Evolutionary conservation across 2,113 vertebrate genomes (phyloP).

Genomic region (Addax nasomaculatus): DNA sequence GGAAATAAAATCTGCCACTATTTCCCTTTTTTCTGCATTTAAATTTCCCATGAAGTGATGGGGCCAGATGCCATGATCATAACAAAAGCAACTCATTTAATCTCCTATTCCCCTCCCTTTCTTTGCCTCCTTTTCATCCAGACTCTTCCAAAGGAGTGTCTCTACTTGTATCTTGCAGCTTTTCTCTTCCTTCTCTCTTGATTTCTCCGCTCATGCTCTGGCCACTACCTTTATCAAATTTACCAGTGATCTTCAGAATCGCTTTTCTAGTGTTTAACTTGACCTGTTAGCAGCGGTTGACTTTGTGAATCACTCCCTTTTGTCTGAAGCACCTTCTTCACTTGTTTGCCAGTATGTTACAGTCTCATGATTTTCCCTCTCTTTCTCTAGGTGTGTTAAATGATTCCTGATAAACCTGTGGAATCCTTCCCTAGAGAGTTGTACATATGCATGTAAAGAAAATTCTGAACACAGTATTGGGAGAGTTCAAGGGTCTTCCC

Average conservation of each 20-base stretch:
- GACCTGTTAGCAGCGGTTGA: neutral
- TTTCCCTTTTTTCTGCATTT: neutral
- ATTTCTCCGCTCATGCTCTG: neutral
- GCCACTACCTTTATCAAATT: neutral
- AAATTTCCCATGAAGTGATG: neutral
- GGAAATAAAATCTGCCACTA: neutral
- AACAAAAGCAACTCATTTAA: neutral
- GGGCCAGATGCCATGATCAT: neutral
- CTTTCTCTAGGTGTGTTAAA: neutral
- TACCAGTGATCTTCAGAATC: neutral
- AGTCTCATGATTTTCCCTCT: neutral
- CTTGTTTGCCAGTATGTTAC: neutral
- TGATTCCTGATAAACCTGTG: neutral
- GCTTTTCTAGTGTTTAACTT: neutral
- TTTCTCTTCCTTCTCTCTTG: neutral
- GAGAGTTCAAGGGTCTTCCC: neutral
- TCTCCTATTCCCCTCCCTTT: neutral
- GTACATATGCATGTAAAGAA: neutral
- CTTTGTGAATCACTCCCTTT: neutral
- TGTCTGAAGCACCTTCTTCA: neutral
- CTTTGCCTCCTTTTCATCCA: neutral
- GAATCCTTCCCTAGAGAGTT: neutral
- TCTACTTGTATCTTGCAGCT: neutral
- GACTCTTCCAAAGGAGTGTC: neutral
- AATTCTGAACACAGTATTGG: neutral